Evolutionary conservation across 2,797 vertebrate species (phyloP).

Genomic region (Parauchenoglanis punctatus): DNA sequence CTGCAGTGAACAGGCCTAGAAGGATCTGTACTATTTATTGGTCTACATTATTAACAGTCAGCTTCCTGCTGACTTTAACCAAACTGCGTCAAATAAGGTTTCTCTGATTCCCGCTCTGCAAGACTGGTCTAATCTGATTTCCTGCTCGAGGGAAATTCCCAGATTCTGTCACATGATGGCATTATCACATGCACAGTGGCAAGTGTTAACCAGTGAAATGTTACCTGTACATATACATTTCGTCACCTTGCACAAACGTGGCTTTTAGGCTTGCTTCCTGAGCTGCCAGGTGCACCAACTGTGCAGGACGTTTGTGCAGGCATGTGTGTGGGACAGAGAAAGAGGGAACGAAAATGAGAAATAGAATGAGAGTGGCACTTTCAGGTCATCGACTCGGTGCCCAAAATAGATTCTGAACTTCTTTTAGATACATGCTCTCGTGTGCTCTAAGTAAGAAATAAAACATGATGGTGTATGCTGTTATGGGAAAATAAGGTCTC

Average conservation of each 20-base stretch:
- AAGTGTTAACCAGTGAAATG: constrained; percentile 21
- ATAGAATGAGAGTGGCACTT: background rate
- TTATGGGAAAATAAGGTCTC: background rate
- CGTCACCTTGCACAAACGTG: constrained; percentile 18
- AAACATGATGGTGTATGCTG: background rate
- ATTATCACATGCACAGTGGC: constrained; percentile 6
- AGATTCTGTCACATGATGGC: constrained; percentile 5
- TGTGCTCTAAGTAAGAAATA: background rate
- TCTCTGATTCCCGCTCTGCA: background rate
- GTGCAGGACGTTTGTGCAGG: constrained; percentile 33
- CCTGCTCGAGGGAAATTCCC: constrained; percentile 13
- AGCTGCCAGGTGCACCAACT: constrained; percentile 34
- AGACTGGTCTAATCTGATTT: constrained; percentile 20
- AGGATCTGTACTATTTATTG: background rate
- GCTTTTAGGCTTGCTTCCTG: constrained; percentile 17
- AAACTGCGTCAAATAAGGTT: constrained; percentile 1
- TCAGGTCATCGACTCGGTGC: constrained; percentile 19
- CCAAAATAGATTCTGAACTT: background rate
- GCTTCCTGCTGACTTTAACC: background rate
- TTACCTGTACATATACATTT: constrained; percentile 24
- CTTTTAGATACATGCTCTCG: background rate
- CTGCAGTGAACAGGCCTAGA: background rate
- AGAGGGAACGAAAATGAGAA: background rate
- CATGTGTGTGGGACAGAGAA: constrained; percentile 4
- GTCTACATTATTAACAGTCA: background rate